Conservation (phyloP, 2,888 invertebrate genomes). For the Plebejus argus region DNA sequence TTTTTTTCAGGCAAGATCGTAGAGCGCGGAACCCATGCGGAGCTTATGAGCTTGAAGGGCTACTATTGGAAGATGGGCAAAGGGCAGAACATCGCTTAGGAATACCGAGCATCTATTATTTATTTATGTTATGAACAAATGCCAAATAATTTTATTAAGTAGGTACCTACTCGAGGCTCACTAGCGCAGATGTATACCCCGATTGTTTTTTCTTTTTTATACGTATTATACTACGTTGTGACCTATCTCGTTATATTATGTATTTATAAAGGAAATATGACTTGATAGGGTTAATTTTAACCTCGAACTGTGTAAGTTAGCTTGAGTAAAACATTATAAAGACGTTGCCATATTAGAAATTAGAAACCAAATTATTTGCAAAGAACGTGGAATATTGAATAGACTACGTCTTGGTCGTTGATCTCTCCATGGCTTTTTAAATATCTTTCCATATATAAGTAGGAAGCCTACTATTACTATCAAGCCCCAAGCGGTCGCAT, state of each 20-base stretch:
- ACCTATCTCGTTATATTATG: too few species aligned
- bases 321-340: background rate
- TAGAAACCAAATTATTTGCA: background rate
- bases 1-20: conserved; percentile 82
- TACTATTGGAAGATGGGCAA: conserved; percentile 84
- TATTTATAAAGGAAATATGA: too few species aligned
- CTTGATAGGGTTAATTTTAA: too few species aligned
- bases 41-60: conserved; percentile 83
- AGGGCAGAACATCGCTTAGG: conserved; percentile 50
- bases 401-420: background rate
- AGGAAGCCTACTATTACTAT: background rate
- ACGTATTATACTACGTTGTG: too few species aligned
- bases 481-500: too few species aligned
- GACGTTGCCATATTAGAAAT: background rate
- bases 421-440: background rate
- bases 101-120: background rate
- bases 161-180: background rate
- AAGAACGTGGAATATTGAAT: background rate
- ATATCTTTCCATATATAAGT: background rate
- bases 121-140: background rate
- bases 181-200: background rate
- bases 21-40: conserved; percentile 87
- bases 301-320: too few species aligned
- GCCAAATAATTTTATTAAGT: background rate
- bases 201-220: too few species aligned